Base-by-base conservation (phyloP, 2,888 invertebrate species). In the Exocentrus adspersus region DNA sequence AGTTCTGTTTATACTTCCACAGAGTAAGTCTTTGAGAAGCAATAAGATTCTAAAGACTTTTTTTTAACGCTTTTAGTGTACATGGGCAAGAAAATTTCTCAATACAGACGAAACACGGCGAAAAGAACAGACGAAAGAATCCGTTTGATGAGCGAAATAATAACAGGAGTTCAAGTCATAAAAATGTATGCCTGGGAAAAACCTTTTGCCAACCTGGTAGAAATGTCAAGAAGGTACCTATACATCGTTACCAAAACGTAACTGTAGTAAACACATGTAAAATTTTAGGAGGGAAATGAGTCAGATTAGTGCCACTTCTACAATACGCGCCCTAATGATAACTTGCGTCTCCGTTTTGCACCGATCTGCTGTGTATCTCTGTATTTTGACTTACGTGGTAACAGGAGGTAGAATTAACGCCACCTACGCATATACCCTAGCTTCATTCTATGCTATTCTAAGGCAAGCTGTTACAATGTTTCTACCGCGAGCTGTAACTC, bases 181-280 rank as follows among this genome's bases (percentile, higher is more conserved):
- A 97, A 97, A 84, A 96, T 97, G 95, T 97, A 95, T 77, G 92
- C 95, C 0, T 97, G 97, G 92, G 97, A 97, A 79, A 88, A 88
- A 74, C 92, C 95, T 0, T 96, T 97, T 78, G 88, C 90, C 16
- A 87, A 88, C 72, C 86, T 95, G 62, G 91, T 96, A 1, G 88
- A 85, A 41, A 72, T 85, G 20, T 86, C 89, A 0, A 83, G 93
- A 76, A 82, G 78, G 82, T 86, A 83, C 72, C 81, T 69, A 62
- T 62, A 9, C 37, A 37, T 5, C n/a, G 10, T 37, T 3, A 37
- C 12, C 3, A 12, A n/a, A n/a, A n/a, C n/a, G n/a, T n/a, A n/a
- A n/a, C n/a, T n/a, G n/a, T n/a, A n/a, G 5, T 37, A 12, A 37
- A 12, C n/a, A n/a, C 24, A 24, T n/a, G 10, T 1, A 2, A 4